These are phyloP conservation scores for Coelopa pilipes DNA, from an alignment of 2,888 invertebrate genomes.

Conservation along the genomic window DNA sequence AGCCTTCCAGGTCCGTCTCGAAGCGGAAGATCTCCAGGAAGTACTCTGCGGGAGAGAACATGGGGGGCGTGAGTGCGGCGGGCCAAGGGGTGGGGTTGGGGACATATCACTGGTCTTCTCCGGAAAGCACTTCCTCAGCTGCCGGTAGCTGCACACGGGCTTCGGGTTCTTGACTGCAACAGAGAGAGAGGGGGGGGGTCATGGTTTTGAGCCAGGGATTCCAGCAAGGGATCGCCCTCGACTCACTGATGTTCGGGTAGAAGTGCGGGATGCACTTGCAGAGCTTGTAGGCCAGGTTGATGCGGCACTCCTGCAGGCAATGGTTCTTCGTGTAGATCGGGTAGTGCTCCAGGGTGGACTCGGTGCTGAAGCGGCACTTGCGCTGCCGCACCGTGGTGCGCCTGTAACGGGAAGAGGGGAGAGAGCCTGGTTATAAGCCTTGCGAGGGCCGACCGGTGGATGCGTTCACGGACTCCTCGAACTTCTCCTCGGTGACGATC, in stretches of 20 bases:
- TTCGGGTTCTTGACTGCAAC: constrained; percentile 39
- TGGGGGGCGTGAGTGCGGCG: not conserved
- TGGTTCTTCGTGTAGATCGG: constrained; percentile 61
- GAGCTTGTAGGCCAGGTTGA: constrained; percentile 58
- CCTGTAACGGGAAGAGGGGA: constrained; percentile 43
- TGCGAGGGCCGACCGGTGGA: not conserved
- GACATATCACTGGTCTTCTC: constrained; percentile 20
- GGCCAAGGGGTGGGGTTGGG: not conserved
- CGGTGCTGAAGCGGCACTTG: constrained; percentile 62
- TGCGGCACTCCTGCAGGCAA: constrained; percentile 64
- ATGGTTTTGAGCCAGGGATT: not conserved
- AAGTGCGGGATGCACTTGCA: constrained; percentile 67
- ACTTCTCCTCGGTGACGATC: constrained; percentile 42
- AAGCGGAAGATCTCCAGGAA: constrained; percentile 25
- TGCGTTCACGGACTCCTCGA: constrained; percentile 37
- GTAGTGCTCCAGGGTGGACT: constrained; percentile 64
- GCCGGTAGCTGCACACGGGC: constrained; percentile 41
- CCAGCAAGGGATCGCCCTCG: not conserved
- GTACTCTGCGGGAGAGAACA: not conserved
- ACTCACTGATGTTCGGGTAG: constrained; percentile 63
- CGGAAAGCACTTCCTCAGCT: constrained; percentile 41
- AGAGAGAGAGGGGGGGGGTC: too few species aligned
- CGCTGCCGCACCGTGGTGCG: constrained; percentile 58
- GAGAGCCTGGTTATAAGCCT: too few species aligned
- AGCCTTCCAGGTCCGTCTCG: constrained; percentile 1